Base-by-base conservation (phyloP, 92 coral and sea anemone species). In the Scolanthus callimorphus region DNA sequence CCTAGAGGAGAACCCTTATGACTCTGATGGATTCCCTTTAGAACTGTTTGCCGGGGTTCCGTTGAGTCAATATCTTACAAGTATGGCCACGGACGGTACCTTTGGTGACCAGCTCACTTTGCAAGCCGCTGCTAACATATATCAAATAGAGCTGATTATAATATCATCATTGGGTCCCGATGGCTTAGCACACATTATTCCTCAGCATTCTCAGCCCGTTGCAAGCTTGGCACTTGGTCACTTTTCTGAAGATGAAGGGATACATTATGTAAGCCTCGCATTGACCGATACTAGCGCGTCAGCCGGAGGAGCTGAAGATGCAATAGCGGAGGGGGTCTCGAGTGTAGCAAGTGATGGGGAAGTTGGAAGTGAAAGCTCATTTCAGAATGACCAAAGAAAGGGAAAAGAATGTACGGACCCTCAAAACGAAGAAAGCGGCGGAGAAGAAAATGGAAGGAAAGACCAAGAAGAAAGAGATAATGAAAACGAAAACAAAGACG, bases 71-170 rank as follows among this genome's bases (percentile, higher is more conserved):
- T 76, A 66, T 69, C 39, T 67, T 20, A 37, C 26, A 29, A 11
- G 0, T 25, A 75, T 65, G 74, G 58, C 44, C 11, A 22, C 28
- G 37, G 48, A 65, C 53, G 70, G 76, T 13, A 67, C 82, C 31
- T 27, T 48, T 34, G 71, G 74, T 20, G 76, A 67, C 47, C 82
- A 76, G 28, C 29, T 76, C 24, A 76, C 76, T 3, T 50, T 76
- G 29, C 82, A 76, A 67, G 75, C 82, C 15, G 55, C 48, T 28
- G 56, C 67, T 15, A 39, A 73, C 39, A 2, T 74, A 27, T 74
- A 37, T 31, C 25, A 20, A n/a, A 47, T 62, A 22, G 67, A 29
- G 21, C 4, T 58, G 4, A 6, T 3, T 13, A 31, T 69, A 17
- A 31, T 46, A 29, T 57, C 76, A 13, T 39, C 76, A 23, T 52